phyloP scores from a whole-genome alignment of 2,888 invertebrate species.

The Spisula solida region DNA sequence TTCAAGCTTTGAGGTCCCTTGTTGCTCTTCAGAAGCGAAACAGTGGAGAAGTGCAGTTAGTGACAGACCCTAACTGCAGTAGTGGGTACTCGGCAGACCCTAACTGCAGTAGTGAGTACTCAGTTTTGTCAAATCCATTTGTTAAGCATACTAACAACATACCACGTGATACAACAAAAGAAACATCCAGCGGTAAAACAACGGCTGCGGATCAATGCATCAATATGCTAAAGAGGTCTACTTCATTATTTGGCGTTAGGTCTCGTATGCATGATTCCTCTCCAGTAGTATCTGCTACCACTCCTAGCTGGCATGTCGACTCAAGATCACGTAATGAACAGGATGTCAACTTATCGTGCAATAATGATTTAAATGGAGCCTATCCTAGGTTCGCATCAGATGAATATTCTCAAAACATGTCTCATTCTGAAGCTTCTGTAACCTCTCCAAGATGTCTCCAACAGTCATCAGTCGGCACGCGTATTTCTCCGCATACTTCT shows the following conservation, averaged over 20 bases:
- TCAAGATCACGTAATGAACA: background rate
- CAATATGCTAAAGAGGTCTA: background rate
- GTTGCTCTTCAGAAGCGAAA: conserved; percentile 5
- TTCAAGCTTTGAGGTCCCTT: conserved; percentile 25
- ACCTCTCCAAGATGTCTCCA: background rate
- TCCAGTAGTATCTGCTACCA: background rate
- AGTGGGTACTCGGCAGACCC: background rate
- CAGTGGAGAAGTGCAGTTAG: background rate
- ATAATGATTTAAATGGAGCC: background rate
- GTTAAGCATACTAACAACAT: conserved; percentile 2
- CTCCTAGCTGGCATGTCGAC: background rate
- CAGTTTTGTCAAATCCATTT: conserved; percentile 33
- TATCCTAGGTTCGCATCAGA: background rate
- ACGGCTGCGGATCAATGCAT: background rate
- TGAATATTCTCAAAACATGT: background rate
- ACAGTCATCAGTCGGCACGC: background rate
- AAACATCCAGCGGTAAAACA: background rate
- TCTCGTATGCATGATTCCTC: background rate
- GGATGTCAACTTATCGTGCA: background rate
- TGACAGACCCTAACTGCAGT: background rate
- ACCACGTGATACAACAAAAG: background rate
- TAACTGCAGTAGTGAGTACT: background rate
- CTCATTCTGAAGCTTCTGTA: background rate
- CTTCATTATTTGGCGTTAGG: background rate
- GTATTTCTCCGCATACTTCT: background rate